These are phyloP conservation scores for Pseudochaenichthys georgianus DNA, from an alignment of 2,797 vertebrate genomes.

Conservation along the genomic window DNA sequence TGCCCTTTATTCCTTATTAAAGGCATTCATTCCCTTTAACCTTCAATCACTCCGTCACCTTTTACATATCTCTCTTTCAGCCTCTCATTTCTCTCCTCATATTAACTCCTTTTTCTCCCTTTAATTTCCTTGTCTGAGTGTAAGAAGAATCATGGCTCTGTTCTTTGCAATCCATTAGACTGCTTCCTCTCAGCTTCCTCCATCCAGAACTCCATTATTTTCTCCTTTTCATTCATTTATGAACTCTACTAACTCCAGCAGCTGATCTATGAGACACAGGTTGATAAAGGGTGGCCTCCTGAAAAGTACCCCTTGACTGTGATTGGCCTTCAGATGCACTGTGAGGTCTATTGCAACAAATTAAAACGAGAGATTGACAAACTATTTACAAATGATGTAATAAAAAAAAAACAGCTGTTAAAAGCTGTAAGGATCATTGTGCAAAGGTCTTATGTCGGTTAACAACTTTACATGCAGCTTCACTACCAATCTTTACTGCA, in stretches of 20 bases:
- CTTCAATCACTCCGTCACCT: conserved; percentile 26
- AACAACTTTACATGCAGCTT: neutral
- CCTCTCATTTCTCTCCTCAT: conserved; percentile 38
- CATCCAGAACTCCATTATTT: conserved; percentile 28
- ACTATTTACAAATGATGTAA: neutral
- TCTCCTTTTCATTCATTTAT: conserved; percentile 41
- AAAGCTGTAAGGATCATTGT: neutral
- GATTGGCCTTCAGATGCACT: conserved; percentile 45
- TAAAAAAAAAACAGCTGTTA: neutral
- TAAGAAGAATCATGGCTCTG: conserved; percentile 28
- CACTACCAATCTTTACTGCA: neutral
- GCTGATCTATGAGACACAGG: conserved; percentile 25
- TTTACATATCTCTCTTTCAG: conserved; percentile 20
- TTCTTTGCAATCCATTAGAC: conserved; percentile 17
- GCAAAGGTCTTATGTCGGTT: neutral
- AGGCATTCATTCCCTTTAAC: conserved; percentile 36
- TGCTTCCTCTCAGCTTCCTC: conserved; percentile 15
- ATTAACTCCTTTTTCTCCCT: conserved; percentile 34
- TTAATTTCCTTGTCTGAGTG: conserved; percentile 38
- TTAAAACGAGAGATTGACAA: neutral
- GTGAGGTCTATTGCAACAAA: conserved; percentile 12
- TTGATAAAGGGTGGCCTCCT: conserved; percentile 54
- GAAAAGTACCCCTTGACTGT: conserved; percentile 61
- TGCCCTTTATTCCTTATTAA: conserved; percentile 44
- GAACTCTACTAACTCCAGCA: conserved; percentile 13